phyloP scores from a whole-genome alignment of 2,797 vertebrate genomes.

The Austrolebias charrua region DNA sequence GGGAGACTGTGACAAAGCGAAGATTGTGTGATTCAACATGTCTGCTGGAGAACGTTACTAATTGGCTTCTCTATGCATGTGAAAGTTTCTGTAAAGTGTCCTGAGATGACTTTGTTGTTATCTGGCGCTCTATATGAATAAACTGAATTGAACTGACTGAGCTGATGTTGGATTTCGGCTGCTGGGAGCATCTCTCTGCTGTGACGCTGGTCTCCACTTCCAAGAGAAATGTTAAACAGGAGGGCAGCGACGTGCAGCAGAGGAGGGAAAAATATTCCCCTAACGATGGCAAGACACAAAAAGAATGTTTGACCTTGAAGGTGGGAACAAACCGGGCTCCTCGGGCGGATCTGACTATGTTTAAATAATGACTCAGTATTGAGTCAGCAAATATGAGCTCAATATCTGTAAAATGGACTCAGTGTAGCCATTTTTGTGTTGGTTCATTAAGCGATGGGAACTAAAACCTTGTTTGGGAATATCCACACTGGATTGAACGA shows the following conservation, averaged over 20 bases:
- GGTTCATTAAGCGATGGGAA: not conserved
- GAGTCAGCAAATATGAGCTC: too few species aligned
- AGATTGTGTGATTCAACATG: too few species aligned
- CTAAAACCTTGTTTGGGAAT: slow-evolving; percentile 6
- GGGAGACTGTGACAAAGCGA: too few species aligned
- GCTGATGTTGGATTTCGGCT: not conserved
- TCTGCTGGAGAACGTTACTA: too few species aligned
- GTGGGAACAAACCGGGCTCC: slow-evolving; percentile 4
- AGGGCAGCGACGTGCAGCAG: slow-evolving; percentile 27
- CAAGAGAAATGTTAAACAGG: slow-evolving; percentile 51
- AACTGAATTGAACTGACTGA: too few species aligned
- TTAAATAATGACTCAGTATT: not conserved
- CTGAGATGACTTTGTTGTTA: too few species aligned
- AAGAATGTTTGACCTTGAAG: slow-evolving; percentile 18
- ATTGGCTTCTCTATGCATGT: too few species aligned
- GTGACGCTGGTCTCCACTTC: slow-evolving; percentile 20
- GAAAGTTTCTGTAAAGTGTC: too few species aligned
- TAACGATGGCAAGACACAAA: slow-evolving; percentile 22
- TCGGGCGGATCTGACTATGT: slow-evolving; percentile 10
- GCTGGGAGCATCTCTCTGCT: slow-evolving; percentile 14
- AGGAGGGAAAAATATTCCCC: slow-evolving; percentile 48
- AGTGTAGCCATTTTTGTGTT: too few species aligned
- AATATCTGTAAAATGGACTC: too few species aligned
- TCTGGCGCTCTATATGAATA: too few species aligned
- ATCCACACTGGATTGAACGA: too few species aligned